Base-by-base conservation (phyloP, 2,113 vertebrate genomes). In the Macaca nemestrina region DNA sequence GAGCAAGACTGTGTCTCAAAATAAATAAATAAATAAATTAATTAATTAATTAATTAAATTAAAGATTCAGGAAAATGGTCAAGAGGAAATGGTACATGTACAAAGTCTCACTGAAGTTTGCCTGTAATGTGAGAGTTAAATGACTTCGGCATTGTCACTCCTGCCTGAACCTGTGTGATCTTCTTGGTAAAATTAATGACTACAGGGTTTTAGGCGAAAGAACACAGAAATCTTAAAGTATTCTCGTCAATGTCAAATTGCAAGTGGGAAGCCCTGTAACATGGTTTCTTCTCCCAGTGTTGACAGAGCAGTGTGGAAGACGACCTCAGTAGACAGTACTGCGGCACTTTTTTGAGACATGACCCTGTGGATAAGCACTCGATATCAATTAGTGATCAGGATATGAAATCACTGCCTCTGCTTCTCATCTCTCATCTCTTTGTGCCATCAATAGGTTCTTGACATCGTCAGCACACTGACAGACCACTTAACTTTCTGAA, bases 321-420 rank as follows among this genome's bases (percentile, higher is more conserved):
- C 8, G 64, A 75, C 95, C 79, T 79, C 7, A 3, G 8, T 38
- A 81, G 7, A 20, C 55, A 81, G 87, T 12, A 16, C 30, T 16
- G 3, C 0, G 50, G n/a, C 23, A 86, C 83, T 83, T 76, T 45
- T 59, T 45, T 82, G 92, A 92, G 92, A 89, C 68, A 2, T 93
- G 92, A 82, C 76, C 88, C 81, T 6, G 17, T 48, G 84, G 55
- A 84, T 92, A 43, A 94, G 79, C 89, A 72, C 84, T 97, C 75
- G 2, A 25, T 97, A 73, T 68, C 94, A 88, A 64, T 96, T 93
- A 95, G 81, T 73, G 84, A 95, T 59, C 75, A 61, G 59, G 59
- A 85, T 90, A 52, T 93, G 80, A 73, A 92, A 59, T 87, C 75
- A 52, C 88, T 35, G 11, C 48, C 83, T 95, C 88, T 81, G 93